Percentiles rank a stretch among this genome's conserved stretches.
These are phyloP conservation scores for Coptodon rendalli DNA, from an alignment of 2,113 vertebrate genomes.

Conservation along the genomic window DNA sequence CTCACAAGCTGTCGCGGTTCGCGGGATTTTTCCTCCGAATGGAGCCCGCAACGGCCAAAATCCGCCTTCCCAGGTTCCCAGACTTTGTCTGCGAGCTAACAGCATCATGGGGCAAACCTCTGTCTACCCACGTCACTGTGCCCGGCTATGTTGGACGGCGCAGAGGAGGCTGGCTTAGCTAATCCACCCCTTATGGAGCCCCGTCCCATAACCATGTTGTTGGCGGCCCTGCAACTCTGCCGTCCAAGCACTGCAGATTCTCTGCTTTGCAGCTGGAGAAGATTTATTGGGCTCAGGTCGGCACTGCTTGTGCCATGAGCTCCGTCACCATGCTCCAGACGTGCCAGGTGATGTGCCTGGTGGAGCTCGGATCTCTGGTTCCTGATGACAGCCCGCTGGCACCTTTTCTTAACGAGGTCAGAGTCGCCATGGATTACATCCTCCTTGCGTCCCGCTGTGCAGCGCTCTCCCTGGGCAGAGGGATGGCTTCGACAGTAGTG, in stretches of 20 bases:
- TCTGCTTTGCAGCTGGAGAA: too few relatives aligned
- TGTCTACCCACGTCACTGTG: too few relatives aligned
- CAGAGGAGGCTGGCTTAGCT: too few relatives aligned
- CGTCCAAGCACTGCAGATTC: too few relatives aligned
- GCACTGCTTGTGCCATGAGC: neutral
- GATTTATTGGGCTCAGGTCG: too few relatives aligned
- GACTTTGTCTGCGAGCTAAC: too few relatives aligned
- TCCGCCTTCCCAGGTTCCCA: too few relatives aligned
- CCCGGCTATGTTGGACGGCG: too few relatives aligned
- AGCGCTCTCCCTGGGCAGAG: neutral
- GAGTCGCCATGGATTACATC: neutral
- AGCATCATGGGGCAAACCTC: too few relatives aligned
- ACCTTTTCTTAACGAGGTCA: neutral
- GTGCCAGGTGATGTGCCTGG: neutral
- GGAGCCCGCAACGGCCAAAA: neutral
- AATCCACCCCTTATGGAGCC: too few relatives aligned
- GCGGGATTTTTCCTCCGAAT: neutral
- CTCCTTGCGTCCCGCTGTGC: neutral
- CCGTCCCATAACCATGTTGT: too few relatives aligned
- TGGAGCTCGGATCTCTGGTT: neutral
- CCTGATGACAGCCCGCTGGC: neutral
- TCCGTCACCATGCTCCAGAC: neutral
- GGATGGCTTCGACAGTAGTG: neutral
- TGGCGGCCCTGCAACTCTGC: too few relatives aligned
- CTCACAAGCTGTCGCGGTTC: neutral